Percentiles rank a stretch among this genome's conserved stretches.
phyloP scores from a whole-genome alignment of 2,797 vertebrate species.

The Garrulus glandarius region DNA sequence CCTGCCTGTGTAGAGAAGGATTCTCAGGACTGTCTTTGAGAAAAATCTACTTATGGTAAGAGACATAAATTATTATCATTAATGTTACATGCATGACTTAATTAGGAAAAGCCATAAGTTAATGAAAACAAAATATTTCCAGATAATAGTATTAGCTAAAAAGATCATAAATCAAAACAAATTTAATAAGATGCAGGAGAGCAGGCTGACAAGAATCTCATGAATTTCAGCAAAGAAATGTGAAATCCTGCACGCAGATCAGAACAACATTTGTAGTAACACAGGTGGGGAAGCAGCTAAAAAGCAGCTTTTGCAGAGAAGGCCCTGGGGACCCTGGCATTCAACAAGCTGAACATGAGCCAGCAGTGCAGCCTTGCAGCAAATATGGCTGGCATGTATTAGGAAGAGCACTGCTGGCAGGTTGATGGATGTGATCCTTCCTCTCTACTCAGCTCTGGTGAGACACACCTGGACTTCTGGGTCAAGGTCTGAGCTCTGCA shows the following conservation, averaged over 20 bases:
- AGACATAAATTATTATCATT: neutral
- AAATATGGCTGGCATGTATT: neutral
- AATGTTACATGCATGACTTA: neutral
- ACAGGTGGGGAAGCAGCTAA: neutral
- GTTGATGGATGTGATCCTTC: neutral
- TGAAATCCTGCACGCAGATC: neutral
- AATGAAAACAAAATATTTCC: constrained; percentile 5
- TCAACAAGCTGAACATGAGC: neutral
- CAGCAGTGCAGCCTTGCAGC: neutral
- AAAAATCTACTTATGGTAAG: neutral
- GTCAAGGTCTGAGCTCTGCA: neutral
- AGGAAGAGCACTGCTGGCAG: neutral
- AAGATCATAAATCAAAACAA: constrained; percentile 30
- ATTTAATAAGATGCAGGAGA: neutral
- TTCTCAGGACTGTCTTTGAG: neutral
- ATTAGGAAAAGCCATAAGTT: constrained; percentile 9
- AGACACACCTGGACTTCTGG: neutral
- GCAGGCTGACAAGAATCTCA: neutral
- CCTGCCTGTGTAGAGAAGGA: neutral
- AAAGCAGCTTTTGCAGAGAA: neutral
- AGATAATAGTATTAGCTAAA: neutral
- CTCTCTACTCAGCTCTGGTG: neutral
- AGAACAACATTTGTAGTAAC: neutral
- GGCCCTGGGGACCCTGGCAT: neutral
- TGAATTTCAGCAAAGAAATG: neutral